A percentile compares a stretch with the other conserved stretches of the same genome.
phyloP scores from a whole-genome alignment of 35 echinoderm and acorn worm genomes.

The Stichopus chloronotus region DNA sequence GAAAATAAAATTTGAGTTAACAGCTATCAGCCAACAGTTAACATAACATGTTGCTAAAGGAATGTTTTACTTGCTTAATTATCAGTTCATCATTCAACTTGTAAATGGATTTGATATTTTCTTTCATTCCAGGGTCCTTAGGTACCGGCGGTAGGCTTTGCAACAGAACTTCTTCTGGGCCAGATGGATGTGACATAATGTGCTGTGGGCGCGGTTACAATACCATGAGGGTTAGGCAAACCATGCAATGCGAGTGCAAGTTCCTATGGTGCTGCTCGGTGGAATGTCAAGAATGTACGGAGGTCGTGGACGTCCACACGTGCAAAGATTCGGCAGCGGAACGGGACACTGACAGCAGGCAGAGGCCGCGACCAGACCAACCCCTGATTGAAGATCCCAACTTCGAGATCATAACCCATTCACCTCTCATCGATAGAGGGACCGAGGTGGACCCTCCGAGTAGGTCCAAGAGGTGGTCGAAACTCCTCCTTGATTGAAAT shows the following conservation, averaged over 20 bases:
- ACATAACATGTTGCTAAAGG: too few species aligned
- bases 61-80: too few species aligned
- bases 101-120: background rate
- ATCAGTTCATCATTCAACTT: too few species aligned
- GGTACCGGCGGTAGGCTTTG: slow-evolving; percentile 89
- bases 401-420: slow-evolving; percentile 41
- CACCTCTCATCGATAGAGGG: background rate
- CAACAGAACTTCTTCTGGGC: slow-evolving; percentile 83
- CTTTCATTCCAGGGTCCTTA: slow-evolving; percentile 61
- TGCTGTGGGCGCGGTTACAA: slow-evolving; percentile 97
- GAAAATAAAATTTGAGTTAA: too few species aligned
- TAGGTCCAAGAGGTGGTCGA: background rate
- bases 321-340: slow-evolving; percentile 73
- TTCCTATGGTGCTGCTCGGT: slow-evolving; percentile 95
- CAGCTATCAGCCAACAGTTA: too few species aligned
- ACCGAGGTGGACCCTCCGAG: background rate
- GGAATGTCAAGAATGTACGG: slow-evolving; percentile 78
- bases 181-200: slow-evolving; percentile 97
- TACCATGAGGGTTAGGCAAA: slow-evolving; percentile 74
- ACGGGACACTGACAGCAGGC: background rate
- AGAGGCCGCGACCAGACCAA: slow-evolving; percentile 1
- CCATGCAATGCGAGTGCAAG: slow-evolving; percentile 90
- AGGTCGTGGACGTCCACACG: slow-evolving; percentile 84
- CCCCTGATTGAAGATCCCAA: slow-evolving; percentile 31
- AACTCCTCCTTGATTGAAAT: background rate